These are phyloP conservation scores for Callocephalon fimbriatum DNA, from an alignment of 2,113 vertebrate genomes.

Conservation along the genomic window DNA sequence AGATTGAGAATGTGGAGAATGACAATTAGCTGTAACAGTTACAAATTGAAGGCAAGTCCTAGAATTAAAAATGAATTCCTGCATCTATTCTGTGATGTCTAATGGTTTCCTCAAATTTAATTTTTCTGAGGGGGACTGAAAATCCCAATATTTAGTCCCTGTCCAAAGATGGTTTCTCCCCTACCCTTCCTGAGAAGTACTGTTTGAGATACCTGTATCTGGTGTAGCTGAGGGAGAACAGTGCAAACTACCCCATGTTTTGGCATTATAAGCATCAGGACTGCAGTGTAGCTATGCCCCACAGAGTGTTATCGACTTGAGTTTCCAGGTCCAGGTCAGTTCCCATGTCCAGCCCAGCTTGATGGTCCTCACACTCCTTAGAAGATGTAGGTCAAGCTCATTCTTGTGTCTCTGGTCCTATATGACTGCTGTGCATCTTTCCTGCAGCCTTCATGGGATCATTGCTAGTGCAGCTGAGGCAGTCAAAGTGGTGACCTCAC, in stretches of 20 bases:
- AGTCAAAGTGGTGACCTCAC: background rate
- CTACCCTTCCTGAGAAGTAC: background rate
- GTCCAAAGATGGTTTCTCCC: background rate
- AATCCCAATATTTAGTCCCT: background rate
- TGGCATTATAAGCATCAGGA: background rate
- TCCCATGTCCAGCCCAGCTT: background rate
- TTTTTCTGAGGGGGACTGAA: background rate
- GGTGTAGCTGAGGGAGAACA: background rate
- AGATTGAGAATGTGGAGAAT: background rate
- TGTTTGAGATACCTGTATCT: background rate
- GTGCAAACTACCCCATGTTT: rapidly evolving
- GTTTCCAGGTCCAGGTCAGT: background rate
- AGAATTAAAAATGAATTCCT: background rate
- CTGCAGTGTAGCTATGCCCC: background rate
- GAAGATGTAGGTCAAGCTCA: background rate
- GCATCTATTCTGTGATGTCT: background rate
- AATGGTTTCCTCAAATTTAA: background rate
- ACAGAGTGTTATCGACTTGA: background rate
- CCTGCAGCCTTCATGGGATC: background rate
- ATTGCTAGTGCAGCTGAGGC: background rate
- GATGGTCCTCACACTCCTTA: background rate
- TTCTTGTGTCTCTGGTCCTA: background rate
- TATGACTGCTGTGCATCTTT: background rate
- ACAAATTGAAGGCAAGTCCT: background rate
- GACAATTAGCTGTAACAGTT: background rate